Percentiles rank a stretch among this genome's conserved stretches.
Conservation (phyloP, 2,113 vertebrate genomes). For the Pyxicephalus adspersus region DNA sequence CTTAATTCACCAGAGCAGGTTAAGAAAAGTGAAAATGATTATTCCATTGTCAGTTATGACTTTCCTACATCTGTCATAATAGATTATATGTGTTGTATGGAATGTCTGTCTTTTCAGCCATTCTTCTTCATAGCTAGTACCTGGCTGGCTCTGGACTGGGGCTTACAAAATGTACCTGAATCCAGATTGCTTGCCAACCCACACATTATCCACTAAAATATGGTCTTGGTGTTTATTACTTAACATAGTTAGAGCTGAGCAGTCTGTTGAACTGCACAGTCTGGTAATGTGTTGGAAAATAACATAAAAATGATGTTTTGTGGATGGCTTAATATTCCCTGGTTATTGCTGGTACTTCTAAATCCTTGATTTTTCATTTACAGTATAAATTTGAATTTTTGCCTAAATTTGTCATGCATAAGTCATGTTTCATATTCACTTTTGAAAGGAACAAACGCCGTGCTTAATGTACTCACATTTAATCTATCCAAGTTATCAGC, state of each 20-base stretch:
- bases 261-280: constrained; percentile 15
- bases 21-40: constrained; percentile 45
- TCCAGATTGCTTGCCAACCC: constrained; percentile 36
- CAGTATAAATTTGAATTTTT: constrained; percentile 14
- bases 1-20: constrained; percentile 34
- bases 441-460: not conserved
- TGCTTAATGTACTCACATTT: too few relatives aligned
- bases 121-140: constrained; percentile 17
- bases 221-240: constrained; percentile 51
- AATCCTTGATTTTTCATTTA: constrained; percentile 23
- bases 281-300: constrained; percentile 48
- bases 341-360: constrained; percentile 21
- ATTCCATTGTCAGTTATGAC: constrained; percentile 53
- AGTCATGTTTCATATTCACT: not conserved
- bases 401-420: not conserved
- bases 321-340: constrained; percentile 34
- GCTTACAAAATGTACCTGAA: constrained; percentile 48
- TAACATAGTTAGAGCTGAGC: constrained; percentile 45
- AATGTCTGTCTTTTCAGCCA: constrained; percentile 35
- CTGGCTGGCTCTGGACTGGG: constrained; percentile 9
- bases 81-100: constrained; percentile 36
- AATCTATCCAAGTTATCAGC: too few relatives aligned
- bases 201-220: constrained; percentile 48
- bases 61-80: constrained; percentile 52
- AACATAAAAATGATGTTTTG: constrained; percentile 46